Percentiles rank a stretch among this genome's conserved stretches.
Conservation (phyloP, 2,797 vertebrate genomes). For the Periparus ater region DNA sequence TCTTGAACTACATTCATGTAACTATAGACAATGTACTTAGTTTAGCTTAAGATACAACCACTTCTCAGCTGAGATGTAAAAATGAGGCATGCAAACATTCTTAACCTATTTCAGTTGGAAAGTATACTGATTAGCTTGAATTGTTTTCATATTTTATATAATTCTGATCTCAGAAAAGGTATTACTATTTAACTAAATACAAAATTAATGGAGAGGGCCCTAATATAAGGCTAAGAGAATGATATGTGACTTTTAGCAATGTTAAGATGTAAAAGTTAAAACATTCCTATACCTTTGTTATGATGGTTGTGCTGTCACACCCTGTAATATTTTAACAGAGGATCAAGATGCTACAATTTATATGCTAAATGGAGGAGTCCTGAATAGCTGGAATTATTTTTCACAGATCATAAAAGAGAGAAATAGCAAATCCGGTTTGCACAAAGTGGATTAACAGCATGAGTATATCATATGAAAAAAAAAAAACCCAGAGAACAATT, state of each 20-base stretch:
- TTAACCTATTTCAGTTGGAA: background rate
- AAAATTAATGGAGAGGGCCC: background rate
- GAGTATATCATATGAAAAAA: background rate
- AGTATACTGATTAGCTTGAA: background rate
- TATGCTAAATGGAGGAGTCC: background rate
- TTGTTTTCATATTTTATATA: background rate
- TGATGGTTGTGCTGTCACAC: accelerated
- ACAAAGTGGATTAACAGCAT: background rate
- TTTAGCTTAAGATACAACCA: background rate
- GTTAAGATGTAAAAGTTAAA: background rate
- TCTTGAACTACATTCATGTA: background rate
- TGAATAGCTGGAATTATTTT: background rate
- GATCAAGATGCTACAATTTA: background rate
- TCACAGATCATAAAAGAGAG: background rate
- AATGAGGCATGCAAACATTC: background rate
- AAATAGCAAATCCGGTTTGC: background rate
- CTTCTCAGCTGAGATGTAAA: background rate
- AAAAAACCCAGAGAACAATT: background rate
- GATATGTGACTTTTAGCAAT: background rate
- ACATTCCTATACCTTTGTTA: background rate
- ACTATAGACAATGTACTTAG: background rate
- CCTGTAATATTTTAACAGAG: background rate
- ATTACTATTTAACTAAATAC: background rate
- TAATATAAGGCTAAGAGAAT: background rate
- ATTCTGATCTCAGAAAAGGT: background rate